A percentile compares a stretch with the other conserved stretches of the same genome.
These are phyloP conservation scores for Bicyclus anynana DNA, from an alignment of 1,140 invertebrate species.

Conservation along the genomic window DNA sequence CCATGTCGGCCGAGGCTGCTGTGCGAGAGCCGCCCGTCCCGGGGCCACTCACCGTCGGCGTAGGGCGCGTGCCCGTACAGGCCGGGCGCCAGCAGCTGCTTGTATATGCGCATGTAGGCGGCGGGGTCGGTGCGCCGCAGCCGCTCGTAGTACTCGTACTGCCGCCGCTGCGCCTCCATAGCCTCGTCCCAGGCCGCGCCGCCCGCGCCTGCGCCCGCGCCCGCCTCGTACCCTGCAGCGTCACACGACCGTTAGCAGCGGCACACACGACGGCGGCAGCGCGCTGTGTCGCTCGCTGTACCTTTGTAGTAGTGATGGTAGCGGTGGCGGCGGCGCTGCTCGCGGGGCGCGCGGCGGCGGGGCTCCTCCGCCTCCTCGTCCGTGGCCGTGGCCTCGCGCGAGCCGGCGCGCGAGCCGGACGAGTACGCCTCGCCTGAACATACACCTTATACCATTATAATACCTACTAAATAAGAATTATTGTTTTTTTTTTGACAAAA, in stretches of 20 bases:
- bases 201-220: slow-evolving; percentile 44
- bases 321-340: slow-evolving; percentile 42
- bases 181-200: slow-evolving; percentile 46
- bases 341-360: slow-evolving; percentile 40
- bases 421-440: slow-evolving; percentile 51
- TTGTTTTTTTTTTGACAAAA: too few relatives aligned
- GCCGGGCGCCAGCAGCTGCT: slow-evolving; percentile 79
- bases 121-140: slow-evolving; percentile 85
- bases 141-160: slow-evolving; percentile 86
- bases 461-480: too few relatives aligned
- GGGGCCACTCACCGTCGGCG: slow-evolving; percentile 26
- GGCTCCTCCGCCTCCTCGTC: slow-evolving; percentile 46
- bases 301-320: slow-evolving; percentile 59
- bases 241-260: not conserved
- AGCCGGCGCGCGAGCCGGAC: slow-evolving; percentile 56
- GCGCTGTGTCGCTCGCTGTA: too few relatives aligned
- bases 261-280: too few relatives aligned
- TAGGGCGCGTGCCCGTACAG: slow-evolving; percentile 29
- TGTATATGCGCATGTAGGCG: slow-evolving; percentile 87
- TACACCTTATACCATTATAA: too few relatives aligned
- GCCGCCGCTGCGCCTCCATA: slow-evolving; percentile 76
- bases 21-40: too few relatives aligned
- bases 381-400: slow-evolving; percentile 53
- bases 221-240: not conserved
- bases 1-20: too few relatives aligned